Evolutionary conservation across 2,888 invertebrate genomes (phyloP).

Genomic region (Lathronympha strigana): DNA sequence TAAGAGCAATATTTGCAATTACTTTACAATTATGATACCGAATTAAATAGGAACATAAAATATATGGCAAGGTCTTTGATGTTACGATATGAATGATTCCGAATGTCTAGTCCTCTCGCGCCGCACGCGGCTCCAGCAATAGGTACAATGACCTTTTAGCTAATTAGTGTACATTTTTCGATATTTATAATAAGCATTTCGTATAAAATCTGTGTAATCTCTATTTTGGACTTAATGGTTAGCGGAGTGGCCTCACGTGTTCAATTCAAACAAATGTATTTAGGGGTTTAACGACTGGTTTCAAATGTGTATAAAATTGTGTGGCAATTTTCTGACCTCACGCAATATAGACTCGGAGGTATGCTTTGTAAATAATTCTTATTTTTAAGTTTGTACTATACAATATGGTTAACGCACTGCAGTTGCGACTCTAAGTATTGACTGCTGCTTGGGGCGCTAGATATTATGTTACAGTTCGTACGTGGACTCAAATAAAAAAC

Average conservation of each 20-base stretch:
- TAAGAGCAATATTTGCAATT: slow-evolving; percentile 31
- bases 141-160: slow-evolving; percentile 47
- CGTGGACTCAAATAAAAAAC: slow-evolving; percentile 53
- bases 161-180: slow-evolving; percentile 49
- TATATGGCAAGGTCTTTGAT: slow-evolving; percentile 27
- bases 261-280: slow-evolving; percentile 58
- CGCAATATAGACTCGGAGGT: slow-evolving; percentile 65
- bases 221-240: slow-evolving; percentile 47
- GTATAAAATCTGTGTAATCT: slow-evolving; percentile 50
- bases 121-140: slow-evolving; percentile 29
- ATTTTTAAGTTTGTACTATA: slow-evolving; percentile 79
- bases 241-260: slow-evolving; percentile 70
- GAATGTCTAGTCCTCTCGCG: slow-evolving; percentile 45
- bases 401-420: slow-evolving; percentile 65
- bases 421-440: slow-evolving; percentile 50
- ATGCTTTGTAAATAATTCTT: slow-evolving; percentile 79
- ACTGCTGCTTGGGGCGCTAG: slow-evolving; percentile 42
- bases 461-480: slow-evolving; percentile 50
- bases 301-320: slow-evolving; percentile 56
- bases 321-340: slow-evolving; percentile 60
- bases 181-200: slow-evolving; percentile 48
- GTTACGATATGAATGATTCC: slow-evolving; percentile 32
- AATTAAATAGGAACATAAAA: slow-evolving; percentile 37
- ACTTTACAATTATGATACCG: slow-evolving; percentile 31
- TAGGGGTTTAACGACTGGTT: slow-evolving; percentile 57